These are phyloP conservation scores for Gallinago undulata DNA, from an alignment of 2,113 vertebrate species.

Conservation along the genomic window DNA sequence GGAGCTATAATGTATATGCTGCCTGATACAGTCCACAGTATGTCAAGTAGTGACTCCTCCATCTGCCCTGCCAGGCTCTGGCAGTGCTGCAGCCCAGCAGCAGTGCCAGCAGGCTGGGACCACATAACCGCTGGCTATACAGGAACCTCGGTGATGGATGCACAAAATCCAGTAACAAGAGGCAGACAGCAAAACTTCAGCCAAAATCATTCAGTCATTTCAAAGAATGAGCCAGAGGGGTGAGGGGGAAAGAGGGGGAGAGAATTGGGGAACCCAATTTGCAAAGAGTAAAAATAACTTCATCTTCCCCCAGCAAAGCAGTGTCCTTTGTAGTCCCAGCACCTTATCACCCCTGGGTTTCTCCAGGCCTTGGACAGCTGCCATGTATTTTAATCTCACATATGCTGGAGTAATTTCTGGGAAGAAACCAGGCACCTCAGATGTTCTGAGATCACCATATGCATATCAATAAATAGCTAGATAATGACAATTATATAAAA, in stretches of 20 bases:
- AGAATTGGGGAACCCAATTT: background rate
- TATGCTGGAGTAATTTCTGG: background rate
- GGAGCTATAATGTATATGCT: background rate
- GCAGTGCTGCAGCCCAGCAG: background rate
- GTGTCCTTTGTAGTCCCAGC: background rate
- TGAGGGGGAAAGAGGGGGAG: fast-evolving
- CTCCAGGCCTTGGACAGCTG: background rate
- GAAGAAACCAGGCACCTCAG: background rate
- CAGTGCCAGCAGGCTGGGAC: background rate
- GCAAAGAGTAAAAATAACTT: background rate
- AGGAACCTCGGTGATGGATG: background rate
- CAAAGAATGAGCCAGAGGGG: background rate
- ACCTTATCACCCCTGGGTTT: background rate
- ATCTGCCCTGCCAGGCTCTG: background rate
- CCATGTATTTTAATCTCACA: background rate
- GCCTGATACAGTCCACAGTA: background rate
- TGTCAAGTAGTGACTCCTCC: background rate
- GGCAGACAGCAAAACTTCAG: background rate
- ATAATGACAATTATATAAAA: background rate
- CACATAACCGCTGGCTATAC: background rate
- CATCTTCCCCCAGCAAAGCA: background rate
- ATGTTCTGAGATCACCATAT: background rate
- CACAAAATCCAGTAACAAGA: background rate
- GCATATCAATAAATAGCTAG: background rate
- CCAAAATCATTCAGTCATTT: background rate